phyloP scores from a whole-genome alignment of 2,113 vertebrate species.

The Oreochromis tanganicae region DNA sequence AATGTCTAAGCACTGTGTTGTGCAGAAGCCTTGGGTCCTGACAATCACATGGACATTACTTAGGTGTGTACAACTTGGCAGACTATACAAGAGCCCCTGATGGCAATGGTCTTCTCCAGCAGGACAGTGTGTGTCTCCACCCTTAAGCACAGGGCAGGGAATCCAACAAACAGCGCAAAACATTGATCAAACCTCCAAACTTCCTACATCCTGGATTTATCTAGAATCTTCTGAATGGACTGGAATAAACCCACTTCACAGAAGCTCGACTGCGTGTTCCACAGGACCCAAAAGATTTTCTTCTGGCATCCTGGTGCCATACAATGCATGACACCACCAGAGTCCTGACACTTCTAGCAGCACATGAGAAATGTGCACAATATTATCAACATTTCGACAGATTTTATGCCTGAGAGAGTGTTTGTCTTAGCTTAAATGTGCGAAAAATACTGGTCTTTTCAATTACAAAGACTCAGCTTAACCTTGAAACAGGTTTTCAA shows the following conservation, averaged over 20 bases:
- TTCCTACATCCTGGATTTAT: not conserved
- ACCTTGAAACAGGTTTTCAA: constrained; percentile 50
- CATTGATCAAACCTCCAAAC: not conserved
- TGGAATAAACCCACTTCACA: not conserved
- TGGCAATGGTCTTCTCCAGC: not conserved
- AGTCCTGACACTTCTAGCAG: not conserved
- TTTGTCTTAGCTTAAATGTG: not conserved
- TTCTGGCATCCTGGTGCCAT: not conserved
- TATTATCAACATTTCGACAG: not conserved
- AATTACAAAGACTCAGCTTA: constrained; percentile 7
- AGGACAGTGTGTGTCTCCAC: not conserved
- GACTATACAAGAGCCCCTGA: not conserved
- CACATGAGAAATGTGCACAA: not conserved
- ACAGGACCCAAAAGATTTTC: not conserved
- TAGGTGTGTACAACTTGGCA: not conserved
- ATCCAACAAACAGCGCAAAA: not conserved
- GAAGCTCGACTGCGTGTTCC: not conserved
- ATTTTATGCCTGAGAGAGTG: not conserved
- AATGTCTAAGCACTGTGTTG: not conserved
- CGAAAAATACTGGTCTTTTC: not conserved
- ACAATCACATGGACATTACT: not conserved
- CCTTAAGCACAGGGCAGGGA: not conserved
- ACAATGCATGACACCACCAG: not conserved
- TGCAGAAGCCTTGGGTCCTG: not conserved
- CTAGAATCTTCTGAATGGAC: not conserved